Percentiles rank a stretch among this genome's conserved stretches.
Evolutionary conservation across 2,113 vertebrate genomes (phyloP).

Genomic region (Delphinus delphis): DNA sequence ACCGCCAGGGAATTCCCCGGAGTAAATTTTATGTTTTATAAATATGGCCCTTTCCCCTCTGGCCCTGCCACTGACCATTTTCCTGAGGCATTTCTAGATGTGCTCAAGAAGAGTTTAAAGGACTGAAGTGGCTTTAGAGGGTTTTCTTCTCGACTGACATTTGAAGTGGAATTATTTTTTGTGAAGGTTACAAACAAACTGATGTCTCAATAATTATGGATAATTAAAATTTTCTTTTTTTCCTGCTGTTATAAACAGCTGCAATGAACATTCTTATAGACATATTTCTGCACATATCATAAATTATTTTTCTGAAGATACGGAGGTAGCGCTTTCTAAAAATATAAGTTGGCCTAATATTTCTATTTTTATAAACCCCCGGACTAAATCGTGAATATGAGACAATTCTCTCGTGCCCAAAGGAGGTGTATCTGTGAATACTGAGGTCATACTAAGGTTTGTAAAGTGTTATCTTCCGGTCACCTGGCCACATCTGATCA

Average conservation of each 20-base stretch:
- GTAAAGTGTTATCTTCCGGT: neutral
- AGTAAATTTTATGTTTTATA: neutral
- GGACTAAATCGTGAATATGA: neutral
- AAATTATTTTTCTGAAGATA: neutral
- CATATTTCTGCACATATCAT: neutral
- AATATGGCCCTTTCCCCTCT: neutral
- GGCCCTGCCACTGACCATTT: neutral
- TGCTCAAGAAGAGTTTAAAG: neutral
- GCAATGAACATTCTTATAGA: neutral
- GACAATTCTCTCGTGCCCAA: neutral
- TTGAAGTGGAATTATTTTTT: neutral
- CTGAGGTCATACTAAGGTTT: neutral
- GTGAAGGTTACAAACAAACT: neutral
- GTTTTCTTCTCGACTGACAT: neutral
- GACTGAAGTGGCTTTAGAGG: neutral
- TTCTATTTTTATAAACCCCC: neutral
- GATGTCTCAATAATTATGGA: slow-evolving; percentile 52
- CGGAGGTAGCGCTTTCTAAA: neutral
- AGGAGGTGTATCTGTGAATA: neutral
- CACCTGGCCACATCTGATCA: neutral
- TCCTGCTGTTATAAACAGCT: neutral
- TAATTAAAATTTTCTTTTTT: neutral
- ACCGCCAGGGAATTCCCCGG: too few species aligned
- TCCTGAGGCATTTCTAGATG: neutral
- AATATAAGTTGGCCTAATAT: neutral